Percentiles rank a stretch among this genome's conserved stretches.
These are phyloP conservation scores for Tragelaphus strepsiceros DNA, from an alignment of 2,113 vertebrate genomes.

Conservation along the genomic window DNA sequence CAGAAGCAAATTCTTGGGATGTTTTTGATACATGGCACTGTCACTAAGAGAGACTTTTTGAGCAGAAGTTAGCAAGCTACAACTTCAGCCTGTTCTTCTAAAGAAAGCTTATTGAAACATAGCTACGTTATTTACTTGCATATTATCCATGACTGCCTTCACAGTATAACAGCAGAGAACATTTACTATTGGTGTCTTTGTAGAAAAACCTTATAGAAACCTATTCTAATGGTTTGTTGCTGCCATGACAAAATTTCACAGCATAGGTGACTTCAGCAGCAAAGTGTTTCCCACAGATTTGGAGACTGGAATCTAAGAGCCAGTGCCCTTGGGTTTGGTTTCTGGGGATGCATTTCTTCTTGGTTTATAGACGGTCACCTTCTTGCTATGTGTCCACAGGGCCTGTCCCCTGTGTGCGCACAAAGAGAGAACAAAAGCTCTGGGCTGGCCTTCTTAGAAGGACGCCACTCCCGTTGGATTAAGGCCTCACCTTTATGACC, in stretches of 20 bases:
- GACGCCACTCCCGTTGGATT: accelerated
- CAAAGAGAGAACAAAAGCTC: not conserved
- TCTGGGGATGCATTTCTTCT: not conserved
- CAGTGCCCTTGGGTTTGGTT: not conserved
- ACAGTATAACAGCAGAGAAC: not conserved
- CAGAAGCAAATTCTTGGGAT: not conserved
- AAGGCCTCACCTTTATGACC: not conserved
- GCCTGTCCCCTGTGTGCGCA: not conserved
- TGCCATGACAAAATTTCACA: not conserved
- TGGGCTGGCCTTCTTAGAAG: not conserved
- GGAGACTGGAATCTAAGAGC: not conserved
- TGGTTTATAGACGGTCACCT: not conserved
- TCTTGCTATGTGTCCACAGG: not conserved
- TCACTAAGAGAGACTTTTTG: not conserved
- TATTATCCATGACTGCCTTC: not conserved
- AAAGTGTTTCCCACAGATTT: not conserved
- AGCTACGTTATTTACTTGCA: not conserved
- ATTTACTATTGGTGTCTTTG: not conserved
- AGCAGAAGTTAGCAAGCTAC: not conserved
- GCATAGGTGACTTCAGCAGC: not conserved
- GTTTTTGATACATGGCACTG: not conserved
- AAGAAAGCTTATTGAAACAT: not conserved
- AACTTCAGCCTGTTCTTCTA: not conserved
- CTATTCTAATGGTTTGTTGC: not conserved
- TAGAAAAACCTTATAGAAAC: not conserved